These are phyloP conservation scores for Tiliqua scincoides DNA, from an alignment of 2,113 vertebrate genomes.

Conservation along the genomic window DNA sequence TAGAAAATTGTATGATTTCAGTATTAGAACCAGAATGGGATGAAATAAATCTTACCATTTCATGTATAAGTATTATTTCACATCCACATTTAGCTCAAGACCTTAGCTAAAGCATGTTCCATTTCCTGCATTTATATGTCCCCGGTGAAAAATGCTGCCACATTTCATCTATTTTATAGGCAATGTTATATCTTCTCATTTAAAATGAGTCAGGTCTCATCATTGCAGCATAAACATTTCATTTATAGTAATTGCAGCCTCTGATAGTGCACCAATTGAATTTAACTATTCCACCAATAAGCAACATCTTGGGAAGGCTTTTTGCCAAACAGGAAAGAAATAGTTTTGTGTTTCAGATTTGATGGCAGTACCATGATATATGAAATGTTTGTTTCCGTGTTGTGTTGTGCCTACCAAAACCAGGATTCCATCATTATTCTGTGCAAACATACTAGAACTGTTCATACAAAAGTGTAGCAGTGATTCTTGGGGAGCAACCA, in stretches of 20 bases:
- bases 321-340: not conserved
- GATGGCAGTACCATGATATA: not conserved
- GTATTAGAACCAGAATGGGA: constrained; percentile 34
- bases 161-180: constrained; percentile 43
- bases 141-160: constrained; percentile 21
- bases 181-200: constrained; percentile 35
- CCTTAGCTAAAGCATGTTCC: constrained; percentile 26
- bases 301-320: not conserved
- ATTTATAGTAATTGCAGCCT: constrained; percentile 18
- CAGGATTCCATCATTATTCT: not conserved
- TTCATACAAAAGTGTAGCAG: not conserved
- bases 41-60: constrained; percentile 26
- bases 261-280: constrained; percentile 26
- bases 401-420: not conserved
- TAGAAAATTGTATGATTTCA: constrained; percentile 31
- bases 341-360: not conserved
- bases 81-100: constrained; percentile 34
- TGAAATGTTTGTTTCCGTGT: not conserved
- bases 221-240: constrained; percentile 36
- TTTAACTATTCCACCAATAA: constrained; percentile 10
- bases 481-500: no score
- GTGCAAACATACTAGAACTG: not conserved
- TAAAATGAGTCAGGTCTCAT: constrained; percentile 34
- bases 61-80: constrained; percentile 15
- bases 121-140: constrained; percentile 24